These are phyloP conservation scores for Calonectris borealis DNA, from an alignment of 2,113 vertebrate genomes.

Conservation along the genomic window DNA sequence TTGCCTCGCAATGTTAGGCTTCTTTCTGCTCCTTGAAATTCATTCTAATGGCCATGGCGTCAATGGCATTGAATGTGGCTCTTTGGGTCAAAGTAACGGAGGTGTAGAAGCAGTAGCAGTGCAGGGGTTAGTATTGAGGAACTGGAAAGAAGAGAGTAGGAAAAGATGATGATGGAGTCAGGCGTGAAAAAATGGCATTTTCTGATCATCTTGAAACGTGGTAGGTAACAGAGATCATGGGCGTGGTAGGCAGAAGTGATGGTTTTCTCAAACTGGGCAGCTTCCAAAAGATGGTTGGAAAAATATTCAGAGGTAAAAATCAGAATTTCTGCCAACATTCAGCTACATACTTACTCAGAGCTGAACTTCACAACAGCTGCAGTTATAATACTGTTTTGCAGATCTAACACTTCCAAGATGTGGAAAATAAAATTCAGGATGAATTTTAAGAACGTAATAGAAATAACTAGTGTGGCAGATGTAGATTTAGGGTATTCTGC, in stretches of 20 bases:
- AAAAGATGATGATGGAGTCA: neutral
- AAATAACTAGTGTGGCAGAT: conserved; percentile 38
- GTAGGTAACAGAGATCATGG: neutral
- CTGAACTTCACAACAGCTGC: conserved; percentile 31
- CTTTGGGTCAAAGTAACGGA: neutral
- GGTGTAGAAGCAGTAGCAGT: neutral
- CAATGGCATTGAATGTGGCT: neutral
- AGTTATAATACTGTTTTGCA: neutral
- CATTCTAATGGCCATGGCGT: neutral
- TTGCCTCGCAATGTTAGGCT: neutral
- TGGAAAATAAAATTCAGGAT: conserved; percentile 41
- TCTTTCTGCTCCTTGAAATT: neutral
- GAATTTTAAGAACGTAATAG: conserved; percentile 12
- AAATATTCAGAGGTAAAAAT: conserved; percentile 11
- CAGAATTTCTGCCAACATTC: neutral
- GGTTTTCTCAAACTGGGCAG: neutral
- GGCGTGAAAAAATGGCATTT: neutral
- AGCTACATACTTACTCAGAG: neutral
- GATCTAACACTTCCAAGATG: conserved; percentile 37
- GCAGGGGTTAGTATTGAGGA: neutral
- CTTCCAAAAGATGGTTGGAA: neutral
- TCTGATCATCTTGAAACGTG: neutral
- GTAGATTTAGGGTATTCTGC: conserved; percentile 31
- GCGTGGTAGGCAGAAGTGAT: neutral
- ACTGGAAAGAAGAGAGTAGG: neutral